Percentiles rank a stretch among this genome's conserved stretches.
Evolutionary conservation across 2,113 vertebrate species (phyloP).

Genomic region (Protobothrops mucrosquamatus): DNA sequence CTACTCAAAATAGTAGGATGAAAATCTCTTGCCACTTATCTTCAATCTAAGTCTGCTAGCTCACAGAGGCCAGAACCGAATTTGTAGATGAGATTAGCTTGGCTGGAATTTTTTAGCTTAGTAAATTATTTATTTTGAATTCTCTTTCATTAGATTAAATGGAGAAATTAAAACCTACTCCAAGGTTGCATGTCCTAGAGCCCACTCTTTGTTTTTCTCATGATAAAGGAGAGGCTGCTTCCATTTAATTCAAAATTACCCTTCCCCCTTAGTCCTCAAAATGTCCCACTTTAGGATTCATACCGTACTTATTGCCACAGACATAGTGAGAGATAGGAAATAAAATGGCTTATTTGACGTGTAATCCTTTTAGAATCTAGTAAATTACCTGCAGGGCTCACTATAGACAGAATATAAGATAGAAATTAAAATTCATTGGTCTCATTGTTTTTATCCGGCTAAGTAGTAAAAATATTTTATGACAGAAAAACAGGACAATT

Average conservation of each 20-base stretch:
- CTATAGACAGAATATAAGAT: neutral
- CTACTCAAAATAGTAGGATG: neutral
- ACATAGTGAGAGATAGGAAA: neutral
- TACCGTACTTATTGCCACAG: neutral
- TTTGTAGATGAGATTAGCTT: neutral
- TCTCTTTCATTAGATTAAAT: neutral
- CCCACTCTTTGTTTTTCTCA: neutral
- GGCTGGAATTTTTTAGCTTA: neutral
- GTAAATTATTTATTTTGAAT: neutral
- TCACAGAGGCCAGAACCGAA: neutral
- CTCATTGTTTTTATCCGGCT: neutral
- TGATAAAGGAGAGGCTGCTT: neutral
- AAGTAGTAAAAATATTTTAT: neutral
- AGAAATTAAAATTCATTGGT: neutral
- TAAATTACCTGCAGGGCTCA: neutral
- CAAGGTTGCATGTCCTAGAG: neutral
- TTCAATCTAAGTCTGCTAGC: neutral
- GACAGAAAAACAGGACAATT: neutral
- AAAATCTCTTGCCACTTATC: neutral
- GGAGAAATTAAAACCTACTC: neutral
- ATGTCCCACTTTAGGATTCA: neutral
- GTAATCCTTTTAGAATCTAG: neutral
- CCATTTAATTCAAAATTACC: neutral
- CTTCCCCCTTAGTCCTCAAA: neutral
- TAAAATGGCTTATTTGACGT: too few relatives aligned